phyloP scores from a whole-genome alignment of 2,888 invertebrate species.

The Cataglyphis rosenhaueri region DNA sequence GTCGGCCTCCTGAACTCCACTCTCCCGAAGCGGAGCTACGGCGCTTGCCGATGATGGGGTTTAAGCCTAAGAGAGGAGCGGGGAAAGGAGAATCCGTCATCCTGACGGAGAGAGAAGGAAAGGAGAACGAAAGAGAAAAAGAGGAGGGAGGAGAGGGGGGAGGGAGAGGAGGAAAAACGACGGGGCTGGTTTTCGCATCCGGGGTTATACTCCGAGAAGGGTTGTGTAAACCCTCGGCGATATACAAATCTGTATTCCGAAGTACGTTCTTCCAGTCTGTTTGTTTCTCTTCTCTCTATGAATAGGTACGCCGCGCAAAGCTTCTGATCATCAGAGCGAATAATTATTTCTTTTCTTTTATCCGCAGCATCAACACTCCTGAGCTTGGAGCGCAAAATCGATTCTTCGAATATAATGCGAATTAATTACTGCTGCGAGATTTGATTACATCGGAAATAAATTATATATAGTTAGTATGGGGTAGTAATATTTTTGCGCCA shows the following conservation, averaged over 20 bases:
- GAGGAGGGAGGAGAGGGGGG: slow-evolving; percentile 9
- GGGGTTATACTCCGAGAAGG: neutral
- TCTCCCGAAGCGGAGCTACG: slow-evolving; percentile 49
- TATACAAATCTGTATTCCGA: neutral
- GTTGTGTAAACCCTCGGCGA: neutral
- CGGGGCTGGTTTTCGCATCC: neutral
- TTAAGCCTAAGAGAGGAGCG: slow-evolving; percentile 30
- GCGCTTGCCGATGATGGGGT: slow-evolving; percentile 38
- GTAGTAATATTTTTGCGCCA: neutral
- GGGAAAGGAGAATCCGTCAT: slow-evolving; percentile 13
- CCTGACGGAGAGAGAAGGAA: slow-evolving; percentile 1
- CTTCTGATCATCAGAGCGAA: neutral
- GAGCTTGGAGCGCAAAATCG: slow-evolving; percentile 17
- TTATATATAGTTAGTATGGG: neutral
- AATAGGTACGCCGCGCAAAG: neutral
- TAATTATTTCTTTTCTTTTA: neutral
- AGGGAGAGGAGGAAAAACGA: slow-evolving; percentile 1
- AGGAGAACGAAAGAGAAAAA: neutral
- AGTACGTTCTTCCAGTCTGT: slow-evolving; percentile 5
- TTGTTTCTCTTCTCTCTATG: neutral
- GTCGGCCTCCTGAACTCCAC: slow-evolving; percentile 70
- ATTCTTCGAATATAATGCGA: neutral
- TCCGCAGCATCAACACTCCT: neutral
- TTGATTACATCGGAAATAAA: slow-evolving; percentile 16
- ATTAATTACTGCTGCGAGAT: neutral